phyloP scores from a whole-genome alignment of 1,140 invertebrate genomes.

The Drosophila hydei region DNA sequence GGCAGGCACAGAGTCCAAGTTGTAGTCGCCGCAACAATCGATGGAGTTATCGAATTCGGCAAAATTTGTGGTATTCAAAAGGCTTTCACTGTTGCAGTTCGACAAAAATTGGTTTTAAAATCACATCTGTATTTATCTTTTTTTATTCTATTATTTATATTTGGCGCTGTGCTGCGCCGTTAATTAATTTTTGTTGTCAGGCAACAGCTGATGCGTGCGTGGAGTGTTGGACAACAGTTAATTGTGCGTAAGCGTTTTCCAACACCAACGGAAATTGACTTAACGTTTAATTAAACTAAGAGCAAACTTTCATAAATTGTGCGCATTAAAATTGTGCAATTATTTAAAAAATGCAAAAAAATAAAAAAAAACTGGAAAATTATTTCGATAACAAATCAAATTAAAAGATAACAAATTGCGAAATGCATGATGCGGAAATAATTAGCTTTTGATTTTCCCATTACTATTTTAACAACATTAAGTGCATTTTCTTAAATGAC shows the following conservation, averaged over 20 bases:
- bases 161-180: conserved; percentile 20
- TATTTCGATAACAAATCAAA: neutral
- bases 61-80: conserved; percentile 4
- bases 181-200: conserved; percentile 9
- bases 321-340: neutral
- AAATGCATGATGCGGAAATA: neutral
- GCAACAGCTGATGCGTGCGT: conserved; percentile 24
- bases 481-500: neutral
- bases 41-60: conserved; percentile 17
- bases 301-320: neutral
- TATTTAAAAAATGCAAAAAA: neutral
- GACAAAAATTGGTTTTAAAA: neutral
- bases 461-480: neutral
- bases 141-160: neutral
- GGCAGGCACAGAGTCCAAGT: conserved; percentile 6
- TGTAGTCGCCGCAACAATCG: conserved; percentile 32
- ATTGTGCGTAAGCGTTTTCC: conserved; percentile 1
- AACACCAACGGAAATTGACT: neutral
- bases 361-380: neutral
- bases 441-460: neutral
- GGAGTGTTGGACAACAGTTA: conserved; percentile 9
- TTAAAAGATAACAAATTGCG: conserved; percentile 8
- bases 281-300: conserved; percentile 11
- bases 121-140: conserved; percentile 5
- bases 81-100: neutral